These are phyloP conservation scores for Grammomys surdaster DNA, from an alignment of 2,113 vertebrate species.

Conservation along the genomic window DNA sequence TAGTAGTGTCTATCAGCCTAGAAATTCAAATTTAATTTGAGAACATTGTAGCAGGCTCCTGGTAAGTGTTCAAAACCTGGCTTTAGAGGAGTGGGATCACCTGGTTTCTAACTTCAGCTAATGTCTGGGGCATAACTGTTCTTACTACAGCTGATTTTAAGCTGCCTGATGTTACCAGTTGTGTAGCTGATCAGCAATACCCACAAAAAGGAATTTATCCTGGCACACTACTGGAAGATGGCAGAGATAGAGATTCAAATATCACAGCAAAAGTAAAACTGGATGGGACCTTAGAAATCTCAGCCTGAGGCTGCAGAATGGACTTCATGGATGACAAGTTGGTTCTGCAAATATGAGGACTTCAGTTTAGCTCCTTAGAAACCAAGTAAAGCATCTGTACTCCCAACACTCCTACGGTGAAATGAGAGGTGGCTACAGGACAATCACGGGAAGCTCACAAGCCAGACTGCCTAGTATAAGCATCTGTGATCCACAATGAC, in stretches of 20 bases:
- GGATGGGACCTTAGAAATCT: not conserved
- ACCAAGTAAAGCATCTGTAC: not conserved
- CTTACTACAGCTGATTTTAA: not conserved
- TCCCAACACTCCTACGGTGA: not conserved
- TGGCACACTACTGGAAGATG: not conserved
- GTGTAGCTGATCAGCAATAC: not conserved
- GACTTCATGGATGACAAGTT: not conserved
- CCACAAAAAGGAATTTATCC: not conserved
- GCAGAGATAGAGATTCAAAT: not conserved
- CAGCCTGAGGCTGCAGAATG: not conserved
- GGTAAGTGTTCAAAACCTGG: not conserved
- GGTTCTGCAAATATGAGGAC: not conserved
- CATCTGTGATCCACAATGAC: not conserved
- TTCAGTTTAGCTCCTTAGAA: not conserved
- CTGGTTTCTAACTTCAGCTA: not conserved
- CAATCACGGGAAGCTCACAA: not conserved
- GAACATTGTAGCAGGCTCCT: too few relatives aligned
- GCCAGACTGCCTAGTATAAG: not conserved
- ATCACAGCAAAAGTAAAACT: not conserved
- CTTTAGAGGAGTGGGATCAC: not conserved
- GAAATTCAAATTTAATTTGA: not conserved
- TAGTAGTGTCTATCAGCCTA: not conserved
- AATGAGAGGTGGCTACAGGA: not conserved
- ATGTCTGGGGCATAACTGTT: not conserved
- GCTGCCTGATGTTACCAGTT: not conserved